A percentile compares a stretch with the other conserved stretches of the same genome.
Conservation (phyloP, 2,113 vertebrate species). For the Anolis sagrei region DNA sequence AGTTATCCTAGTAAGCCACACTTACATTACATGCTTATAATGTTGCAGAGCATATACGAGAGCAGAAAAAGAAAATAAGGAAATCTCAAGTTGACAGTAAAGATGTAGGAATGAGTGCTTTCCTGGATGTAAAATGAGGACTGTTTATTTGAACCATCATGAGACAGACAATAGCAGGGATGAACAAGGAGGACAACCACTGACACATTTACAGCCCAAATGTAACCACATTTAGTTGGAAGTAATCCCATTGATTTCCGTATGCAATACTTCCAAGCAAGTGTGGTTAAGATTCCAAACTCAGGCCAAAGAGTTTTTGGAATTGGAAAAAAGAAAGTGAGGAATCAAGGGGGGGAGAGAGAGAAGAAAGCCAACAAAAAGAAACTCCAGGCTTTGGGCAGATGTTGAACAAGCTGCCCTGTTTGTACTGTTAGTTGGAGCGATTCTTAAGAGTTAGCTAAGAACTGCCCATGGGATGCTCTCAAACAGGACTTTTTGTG, state of each 20-base stretch:
- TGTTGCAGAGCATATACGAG: neutral
- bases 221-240: neutral
- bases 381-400: slow-evolving; percentile 18
- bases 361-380: neutral
- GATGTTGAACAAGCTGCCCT: slow-evolving; percentile 14
- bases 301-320: rapidly evolving
- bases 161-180: rapidly evolving
- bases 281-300: neutral
- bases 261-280: slow-evolving; percentile 17
- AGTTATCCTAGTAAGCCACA: neutral
- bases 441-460: slow-evolving; percentile 21
- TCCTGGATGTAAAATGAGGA: neutral
- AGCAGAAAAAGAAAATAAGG: neutral
- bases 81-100: neutral
- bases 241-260: neutral
- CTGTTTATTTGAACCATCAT: rapidly evolving
- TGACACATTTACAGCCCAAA: rapidly evolving
- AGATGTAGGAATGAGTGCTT: neutral
- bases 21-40: neutral
- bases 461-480: neutral
- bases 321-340: neutral
- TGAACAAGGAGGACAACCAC: neutral
- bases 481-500: rapidly evolving
- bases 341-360: neutral
- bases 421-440: slow-evolving; percentile 13